These are phyloP conservation scores for Isaurus tuberculatus DNA, from an alignment of 92 coral and sea anemone genomes.

Conservation along the genomic window DNA sequence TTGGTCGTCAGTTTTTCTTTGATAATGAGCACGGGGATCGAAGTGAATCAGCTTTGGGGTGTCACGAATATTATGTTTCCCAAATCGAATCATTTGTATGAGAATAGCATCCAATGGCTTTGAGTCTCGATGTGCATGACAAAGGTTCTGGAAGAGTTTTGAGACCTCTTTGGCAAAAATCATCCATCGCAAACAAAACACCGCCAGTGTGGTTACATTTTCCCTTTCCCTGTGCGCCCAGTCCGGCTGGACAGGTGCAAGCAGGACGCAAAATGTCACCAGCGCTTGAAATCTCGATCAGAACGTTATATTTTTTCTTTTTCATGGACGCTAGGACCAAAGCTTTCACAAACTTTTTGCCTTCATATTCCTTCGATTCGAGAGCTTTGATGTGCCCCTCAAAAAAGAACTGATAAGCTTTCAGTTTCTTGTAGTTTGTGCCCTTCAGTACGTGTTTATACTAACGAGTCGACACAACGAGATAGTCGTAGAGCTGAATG, in stretches of 20 bases:
- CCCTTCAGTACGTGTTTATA: conserved; percentile 52
- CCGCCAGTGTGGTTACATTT: conserved; percentile 59
- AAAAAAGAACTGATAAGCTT: conserved; percentile 63
- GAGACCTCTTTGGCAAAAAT: conserved; percentile 54
- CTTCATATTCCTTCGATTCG: conserved; percentile 53
- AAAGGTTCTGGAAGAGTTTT: conserved; percentile 60
- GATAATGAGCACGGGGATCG: conserved; percentile 58
- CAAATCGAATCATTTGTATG: conserved; percentile 59
- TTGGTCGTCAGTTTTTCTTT: conserved; percentile 33
- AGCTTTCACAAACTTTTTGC: conserved; percentile 56
- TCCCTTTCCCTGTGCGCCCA: conserved; percentile 48
- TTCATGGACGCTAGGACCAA: conserved; percentile 58
- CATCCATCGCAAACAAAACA: conserved; percentile 52
- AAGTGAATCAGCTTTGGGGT: conserved; percentile 57
- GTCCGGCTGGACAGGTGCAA: conserved; percentile 68
- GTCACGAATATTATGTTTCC: conserved; percentile 58
- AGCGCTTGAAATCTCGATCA: conserved; percentile 29
- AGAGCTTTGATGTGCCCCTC: conserved; percentile 61
- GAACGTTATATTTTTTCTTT: conserved; percentile 44
- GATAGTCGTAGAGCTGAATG: conserved; percentile 63
- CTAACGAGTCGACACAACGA: conserved; percentile 56
- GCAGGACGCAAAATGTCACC: conserved; percentile 56
- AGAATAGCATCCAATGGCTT: conserved; percentile 59
- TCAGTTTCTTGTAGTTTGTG: conserved; percentile 60
- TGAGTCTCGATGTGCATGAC: conserved; percentile 60